Evolutionary conservation across 2,888 invertebrate genomes (phyloP).

Genomic region (Drosophila neonasuta): DNA sequence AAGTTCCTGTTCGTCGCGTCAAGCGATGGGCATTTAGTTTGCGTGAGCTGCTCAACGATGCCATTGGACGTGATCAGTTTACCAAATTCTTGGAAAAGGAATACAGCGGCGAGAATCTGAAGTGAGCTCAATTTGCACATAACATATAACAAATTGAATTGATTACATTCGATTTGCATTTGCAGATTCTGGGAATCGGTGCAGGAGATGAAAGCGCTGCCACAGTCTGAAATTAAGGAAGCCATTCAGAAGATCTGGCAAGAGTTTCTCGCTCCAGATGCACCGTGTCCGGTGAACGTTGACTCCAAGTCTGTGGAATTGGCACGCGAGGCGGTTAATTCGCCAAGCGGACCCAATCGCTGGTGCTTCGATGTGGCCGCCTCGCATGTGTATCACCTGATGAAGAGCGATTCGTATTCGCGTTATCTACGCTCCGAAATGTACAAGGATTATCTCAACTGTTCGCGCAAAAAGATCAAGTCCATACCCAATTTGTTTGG

Average conservation of each 20-base stretch:
- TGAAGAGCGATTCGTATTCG: conserved; percentile 99
- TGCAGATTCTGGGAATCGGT: conserved; percentile 96
- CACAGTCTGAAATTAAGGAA: conserved; percentile 91
- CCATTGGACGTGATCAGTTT: conserved; percentile 98
- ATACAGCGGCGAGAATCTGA: conserved; percentile 99
- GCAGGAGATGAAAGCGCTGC: conserved; percentile 94
- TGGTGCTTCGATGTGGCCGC: conserved; percentile 99
- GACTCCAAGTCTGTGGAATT: conserved; percentile 95
- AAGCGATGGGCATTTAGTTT: conserved; percentile 98
- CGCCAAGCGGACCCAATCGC: conserved; percentile 88
- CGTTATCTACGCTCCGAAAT: conserved; percentile 98
- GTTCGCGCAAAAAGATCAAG: conserved; percentile 97
- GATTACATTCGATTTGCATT: neutral
- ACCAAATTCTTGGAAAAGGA: conserved; percentile 97
- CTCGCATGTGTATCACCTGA: conserved; percentile 98
- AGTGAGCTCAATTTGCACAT: conserved; percentile 84
- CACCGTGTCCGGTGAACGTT: conserved; percentile 98
- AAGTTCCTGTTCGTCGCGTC: conserved; percentile 95
- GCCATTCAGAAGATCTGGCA: conserved; percentile 94
- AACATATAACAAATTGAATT: too few relatives aligned
- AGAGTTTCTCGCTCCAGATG: conserved; percentile 96
- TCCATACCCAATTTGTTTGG: conserved; percentile 83
- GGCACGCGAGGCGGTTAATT: conserved; percentile 89
- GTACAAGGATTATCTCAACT: conserved; percentile 98
- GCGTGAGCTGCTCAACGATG: conserved; percentile 95